These are phyloP conservation scores for Gobionotothen gibberifrons DNA, from an alignment of 2,797 vertebrate genomes.

Conservation along the genomic window DNA sequence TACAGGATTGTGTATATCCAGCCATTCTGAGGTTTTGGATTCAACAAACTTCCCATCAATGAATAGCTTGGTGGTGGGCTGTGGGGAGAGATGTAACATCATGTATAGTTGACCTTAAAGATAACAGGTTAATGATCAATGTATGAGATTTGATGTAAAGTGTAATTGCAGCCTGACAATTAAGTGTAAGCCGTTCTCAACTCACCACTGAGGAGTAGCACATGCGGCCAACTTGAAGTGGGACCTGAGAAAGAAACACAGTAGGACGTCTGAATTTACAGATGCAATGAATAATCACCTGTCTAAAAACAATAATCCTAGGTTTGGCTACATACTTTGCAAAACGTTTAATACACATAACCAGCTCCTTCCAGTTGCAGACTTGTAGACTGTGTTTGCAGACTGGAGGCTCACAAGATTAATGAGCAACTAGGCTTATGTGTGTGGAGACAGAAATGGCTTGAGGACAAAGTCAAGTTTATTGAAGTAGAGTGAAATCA, in stretches of 20 bases:
- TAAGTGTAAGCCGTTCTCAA: constrained; percentile 24
- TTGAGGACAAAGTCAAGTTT: constrained; percentile 56
- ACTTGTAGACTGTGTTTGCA: constrained; percentile 3
- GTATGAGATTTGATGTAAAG: background rate
- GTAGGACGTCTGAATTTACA: constrained; percentile 9
- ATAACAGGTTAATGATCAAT: background rate
- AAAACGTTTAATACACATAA: background rate
- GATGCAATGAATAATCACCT: background rate
- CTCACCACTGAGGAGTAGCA: constrained; percentile 87
- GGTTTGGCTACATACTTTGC: background rate
- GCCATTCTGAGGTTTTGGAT: constrained; percentile 93
- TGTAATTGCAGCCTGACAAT: background rate
- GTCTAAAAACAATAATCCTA: background rate
- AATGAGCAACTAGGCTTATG: constrained; percentile 48
- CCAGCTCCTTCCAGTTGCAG: constrained; percentile 22
- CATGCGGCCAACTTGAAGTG: constrained; percentile 70
- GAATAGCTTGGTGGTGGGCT: constrained; percentile 95
- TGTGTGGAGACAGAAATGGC: constrained; percentile 13
- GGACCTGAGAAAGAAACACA: constrained; percentile 75
- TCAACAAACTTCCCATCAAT: constrained; percentile 97
- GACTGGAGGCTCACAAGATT: constrained; percentile 35
- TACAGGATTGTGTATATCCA: constrained; percentile 96
- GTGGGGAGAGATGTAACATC: constrained; percentile 23
- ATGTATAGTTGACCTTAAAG: constrained; percentile 5
- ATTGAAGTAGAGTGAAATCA: background rate